phyloP scores from a whole-genome alignment of 2,888 invertebrate species.

The Amblyteles armatorius region DNA sequence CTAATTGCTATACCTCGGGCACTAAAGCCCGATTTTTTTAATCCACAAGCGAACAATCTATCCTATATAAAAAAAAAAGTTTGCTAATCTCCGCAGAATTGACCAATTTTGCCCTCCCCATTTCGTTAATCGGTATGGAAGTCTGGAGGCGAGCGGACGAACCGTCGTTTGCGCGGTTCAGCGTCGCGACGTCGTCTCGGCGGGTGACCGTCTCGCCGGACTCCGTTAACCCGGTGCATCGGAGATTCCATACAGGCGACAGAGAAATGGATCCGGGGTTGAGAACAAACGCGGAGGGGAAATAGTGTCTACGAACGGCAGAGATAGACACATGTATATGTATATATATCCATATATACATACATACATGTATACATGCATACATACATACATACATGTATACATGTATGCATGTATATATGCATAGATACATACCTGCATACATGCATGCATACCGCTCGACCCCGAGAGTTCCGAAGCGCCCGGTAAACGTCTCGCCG shows the following conservation, averaged over 20 bases:
- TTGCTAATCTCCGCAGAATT: background rate
- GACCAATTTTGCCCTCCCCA: background rate
- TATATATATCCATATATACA: background rate
- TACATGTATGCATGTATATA: background rate
- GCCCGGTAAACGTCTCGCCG: slow-evolving; percentile 16
- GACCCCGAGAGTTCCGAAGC: slow-evolving; percentile 26
- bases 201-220: slow-evolving; percentile 52
- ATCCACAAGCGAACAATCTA: background rate
- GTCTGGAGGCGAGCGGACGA: slow-evolving; percentile 29
- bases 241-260: slow-evolving; percentile 55
- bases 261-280: slow-evolving; percentile 63
- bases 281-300: slow-evolving; percentile 69
- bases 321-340: background rate
- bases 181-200: slow-evolving; percentile 43
- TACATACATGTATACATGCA: background rate
- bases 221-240: slow-evolving; percentile 32
- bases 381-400: too few relatives aligned
- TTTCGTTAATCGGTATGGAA: slow-evolving; percentile 7
- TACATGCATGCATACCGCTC: background rate
- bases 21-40: background rate
- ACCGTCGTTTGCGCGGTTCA: slow-evolving; percentile 40
- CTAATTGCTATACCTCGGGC: background rate
- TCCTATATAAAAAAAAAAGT: background rate
- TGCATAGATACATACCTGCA: background rate
- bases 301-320: slow-evolving; percentile 6